Evolutionary conservation across 1,140 invertebrate genomes (phyloP).

Genomic region (Platorchestia sp.): DNA sequence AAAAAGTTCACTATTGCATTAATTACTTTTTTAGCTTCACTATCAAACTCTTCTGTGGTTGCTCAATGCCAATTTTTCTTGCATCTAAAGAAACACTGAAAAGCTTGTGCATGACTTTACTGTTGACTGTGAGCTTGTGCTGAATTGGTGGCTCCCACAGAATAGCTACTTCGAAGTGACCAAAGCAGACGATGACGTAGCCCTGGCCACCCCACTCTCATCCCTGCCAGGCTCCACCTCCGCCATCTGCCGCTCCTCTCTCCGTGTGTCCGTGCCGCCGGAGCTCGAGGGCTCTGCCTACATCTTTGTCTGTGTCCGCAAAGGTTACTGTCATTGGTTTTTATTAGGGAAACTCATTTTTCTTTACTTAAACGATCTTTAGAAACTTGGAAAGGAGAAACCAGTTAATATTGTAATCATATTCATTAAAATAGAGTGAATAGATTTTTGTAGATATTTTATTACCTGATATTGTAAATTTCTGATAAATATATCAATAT

Average conservation of each 20-base stretch:
- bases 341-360: not conserved
- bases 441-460: too few relatives aligned
- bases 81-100: not conserved
- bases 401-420: too few relatives aligned
- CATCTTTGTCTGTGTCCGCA: constrained; percentile 94
- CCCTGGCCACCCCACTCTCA: not conserved
- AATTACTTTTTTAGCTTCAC: too few relatives aligned
- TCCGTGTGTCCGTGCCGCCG: constrained; percentile 91
- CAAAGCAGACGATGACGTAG: constrained; percentile 29
- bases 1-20: not conserved
- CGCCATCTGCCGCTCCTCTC: constrained; percentile 76
- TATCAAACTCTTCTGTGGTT: too few relatives aligned
- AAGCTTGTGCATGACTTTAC: not conserved
- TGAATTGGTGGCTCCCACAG: not conserved
- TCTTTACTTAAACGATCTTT: not conserved
- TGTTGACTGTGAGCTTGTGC: not conserved
- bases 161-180: constrained; percentile 46
- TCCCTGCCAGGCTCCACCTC: constrained; percentile 1
- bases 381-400: not conserved
- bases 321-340: constrained; percentile 79
- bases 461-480: too few relatives aligned
- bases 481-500: too few relatives aligned
- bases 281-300: constrained; percentile 96
- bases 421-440: too few relatives aligned
- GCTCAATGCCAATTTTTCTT: too few relatives aligned